A percentile compares a stretch with the other conserved stretches of the same genome.
Conservation (phyloP, 2,113 vertebrate genomes). For the Hydropotes inermis region DNA sequence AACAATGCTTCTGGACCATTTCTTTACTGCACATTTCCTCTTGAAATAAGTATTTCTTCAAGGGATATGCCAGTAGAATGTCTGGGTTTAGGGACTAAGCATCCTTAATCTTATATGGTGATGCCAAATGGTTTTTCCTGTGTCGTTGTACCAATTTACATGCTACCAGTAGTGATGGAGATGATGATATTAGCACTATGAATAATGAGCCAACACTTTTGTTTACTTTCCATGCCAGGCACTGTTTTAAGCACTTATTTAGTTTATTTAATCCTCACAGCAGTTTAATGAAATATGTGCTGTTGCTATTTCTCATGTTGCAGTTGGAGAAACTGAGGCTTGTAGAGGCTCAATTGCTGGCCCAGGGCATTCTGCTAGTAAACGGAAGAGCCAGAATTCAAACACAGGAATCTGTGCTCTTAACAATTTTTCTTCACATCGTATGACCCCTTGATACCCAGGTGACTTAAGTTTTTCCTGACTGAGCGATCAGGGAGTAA, state of each 20-base stretch:
- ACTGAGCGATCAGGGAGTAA: too few species aligned
- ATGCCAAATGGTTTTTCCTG: neutral
- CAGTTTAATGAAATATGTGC: neutral
- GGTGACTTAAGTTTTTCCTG: neutral
- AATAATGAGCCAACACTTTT: neutral
- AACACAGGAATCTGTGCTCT: neutral
- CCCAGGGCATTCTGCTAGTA: neutral
- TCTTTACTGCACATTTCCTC: neutral
- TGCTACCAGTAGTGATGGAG: neutral
- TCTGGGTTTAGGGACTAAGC: neutral
- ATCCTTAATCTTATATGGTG: neutral
- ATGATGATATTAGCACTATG: neutral
- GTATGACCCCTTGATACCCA: neutral
- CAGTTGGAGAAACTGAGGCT: neutral
- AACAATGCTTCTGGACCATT: neutral
- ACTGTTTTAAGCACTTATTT: neutral
- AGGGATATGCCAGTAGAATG: neutral
- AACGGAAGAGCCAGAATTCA: neutral
- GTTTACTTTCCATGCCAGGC: neutral
- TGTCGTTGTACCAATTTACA: neutral
- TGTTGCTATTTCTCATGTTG: neutral
- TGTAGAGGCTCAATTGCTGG: neutral
- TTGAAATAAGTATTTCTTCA: neutral
- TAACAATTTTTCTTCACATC: neutral
- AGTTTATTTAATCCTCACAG: neutral